Conservation (phyloP, 2,797 vertebrate species). For the Rousettus madagascariensis region DNA sequence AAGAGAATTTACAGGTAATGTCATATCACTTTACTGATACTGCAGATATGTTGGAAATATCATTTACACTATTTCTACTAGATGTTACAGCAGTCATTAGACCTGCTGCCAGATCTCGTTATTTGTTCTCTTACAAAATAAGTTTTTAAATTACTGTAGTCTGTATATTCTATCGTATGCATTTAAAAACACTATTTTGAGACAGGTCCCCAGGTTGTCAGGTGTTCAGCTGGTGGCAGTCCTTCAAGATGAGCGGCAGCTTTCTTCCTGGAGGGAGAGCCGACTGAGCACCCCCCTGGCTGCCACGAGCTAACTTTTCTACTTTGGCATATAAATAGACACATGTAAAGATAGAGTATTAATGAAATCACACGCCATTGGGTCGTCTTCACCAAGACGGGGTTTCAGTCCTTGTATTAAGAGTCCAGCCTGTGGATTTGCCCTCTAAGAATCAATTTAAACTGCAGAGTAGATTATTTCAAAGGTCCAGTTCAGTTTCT, state of each 20-base stretch:
- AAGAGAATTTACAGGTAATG: not conserved
- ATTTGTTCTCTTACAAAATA: not conserved
- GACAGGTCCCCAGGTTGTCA: too few relatives aligned
- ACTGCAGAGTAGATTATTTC: not conserved
- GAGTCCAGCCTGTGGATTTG: not conserved
- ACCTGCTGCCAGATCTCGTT: not conserved
- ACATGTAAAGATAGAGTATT: not conserved
- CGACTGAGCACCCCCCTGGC: too few relatives aligned
- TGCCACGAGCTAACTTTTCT: not conserved
- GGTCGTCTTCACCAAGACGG: not conserved
- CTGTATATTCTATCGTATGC: not conserved
- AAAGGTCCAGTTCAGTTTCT: not conserved
- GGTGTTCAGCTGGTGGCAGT: too few relatives aligned
- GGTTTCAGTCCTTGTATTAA: not conserved
- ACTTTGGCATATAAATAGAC: not conserved
- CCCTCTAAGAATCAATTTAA: not conserved
- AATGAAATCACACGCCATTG: not conserved
- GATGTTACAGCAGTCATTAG: not conserved
- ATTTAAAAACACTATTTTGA: not conserved
- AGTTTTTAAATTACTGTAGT: not conserved
- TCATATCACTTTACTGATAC: not conserved
- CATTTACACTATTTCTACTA: not conserved
- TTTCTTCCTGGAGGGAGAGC: not conserved
- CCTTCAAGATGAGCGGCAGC: not conserved
- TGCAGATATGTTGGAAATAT: not conserved